Percentiles rank a stretch among this genome's conserved stretches.
phyloP scores from a whole-genome alignment of 2,888 invertebrate genomes.

The Lagria hirta region DNA sequence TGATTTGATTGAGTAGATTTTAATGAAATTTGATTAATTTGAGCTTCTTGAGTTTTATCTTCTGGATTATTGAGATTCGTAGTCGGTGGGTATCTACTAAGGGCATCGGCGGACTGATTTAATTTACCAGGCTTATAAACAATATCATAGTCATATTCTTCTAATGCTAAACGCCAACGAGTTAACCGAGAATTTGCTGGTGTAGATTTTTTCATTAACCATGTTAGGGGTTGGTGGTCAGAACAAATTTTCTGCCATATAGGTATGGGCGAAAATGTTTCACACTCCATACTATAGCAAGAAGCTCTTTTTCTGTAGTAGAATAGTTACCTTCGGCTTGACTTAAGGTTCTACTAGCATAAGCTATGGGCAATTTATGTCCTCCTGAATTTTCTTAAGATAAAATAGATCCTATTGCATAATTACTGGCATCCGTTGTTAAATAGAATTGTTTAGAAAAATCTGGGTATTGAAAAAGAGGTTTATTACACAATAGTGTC shows the following conservation, averaged over 20 bases:
- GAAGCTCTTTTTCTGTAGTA: slow-evolving; percentile 46
- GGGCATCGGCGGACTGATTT: slow-evolving; percentile 37
- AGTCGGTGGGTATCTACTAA: slow-evolving; percentile 29
- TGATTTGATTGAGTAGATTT: no score
- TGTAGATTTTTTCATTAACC: slow-evolving; percentile 40
- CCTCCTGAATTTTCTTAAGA: no score
- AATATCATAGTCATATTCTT: slow-evolving; percentile 43
- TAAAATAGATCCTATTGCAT: slow-evolving; percentile 35
- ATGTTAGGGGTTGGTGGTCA: slow-evolving; percentile 45
- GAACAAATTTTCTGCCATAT: slow-evolving; percentile 44
- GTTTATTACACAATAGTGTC: slow-evolving; percentile 14
- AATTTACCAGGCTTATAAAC: slow-evolving; percentile 38
- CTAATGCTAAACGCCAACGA: slow-evolving; percentile 41
- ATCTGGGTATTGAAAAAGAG: slow-evolving; percentile 33
- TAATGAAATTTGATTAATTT: no score
- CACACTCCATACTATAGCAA: slow-evolving; percentile 45
- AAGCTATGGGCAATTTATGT: slow-evolving; percentile 48
- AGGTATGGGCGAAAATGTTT: slow-evolving; percentile 48
- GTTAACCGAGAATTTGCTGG: slow-evolving; percentile 41
- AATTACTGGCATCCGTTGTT: slow-evolving; percentile 37
- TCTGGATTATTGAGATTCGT: no score
- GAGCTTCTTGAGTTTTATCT: no score
- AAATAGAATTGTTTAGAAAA: slow-evolving; percentile 36
- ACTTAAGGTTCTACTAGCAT: slow-evolving; percentile 42
- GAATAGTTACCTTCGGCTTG: slow-evolving; percentile 44